Evolutionary conservation across 2,113 vertebrate species (phyloP), one percentile per base, ranked within the genome.

Genomic region (Phalacrocorax carbo): DNA sequence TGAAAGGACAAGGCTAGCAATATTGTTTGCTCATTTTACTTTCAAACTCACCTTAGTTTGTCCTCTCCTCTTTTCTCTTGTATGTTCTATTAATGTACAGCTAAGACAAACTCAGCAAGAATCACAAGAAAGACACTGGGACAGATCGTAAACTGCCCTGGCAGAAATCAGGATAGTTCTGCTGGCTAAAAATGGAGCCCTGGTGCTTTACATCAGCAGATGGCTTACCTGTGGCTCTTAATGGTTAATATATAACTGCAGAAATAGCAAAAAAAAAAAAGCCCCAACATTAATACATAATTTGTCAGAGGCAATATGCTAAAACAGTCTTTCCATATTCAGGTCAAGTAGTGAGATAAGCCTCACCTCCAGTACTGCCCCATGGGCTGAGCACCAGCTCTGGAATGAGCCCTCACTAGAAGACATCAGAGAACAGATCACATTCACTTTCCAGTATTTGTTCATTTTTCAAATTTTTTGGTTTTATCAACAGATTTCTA

Each of bases 41-140:
- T 93, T 82, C 91, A 85, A 96, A 91, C 85, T 96, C 94, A 95
- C 93, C 96, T 96, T 90, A 96, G 87, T 80, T 88, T 90, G 96
- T 91, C 96, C 96, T 96, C 90, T 94, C 66, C 81, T 72, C 72
- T 94, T 92, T 93, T 78, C 86, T 90, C 92, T 68, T 68, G 44
- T 66, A 90, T 66, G 38, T 93, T 92, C 93, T 86, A 95, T 93
- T 93, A 96, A 97, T 7, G 21, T 68, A 78, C 58, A 88, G 75
- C 84, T 88, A 94, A 82, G 94, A 94, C 96, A 91, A 94, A 94
- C 92, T 94, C 94, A 96, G 94, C 87, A 94, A 96, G 91, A 97
- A 94, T 91, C 87, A 70, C 60, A 93, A 89, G 93, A 94, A 75
- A 96, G 88, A 93, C 83, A 46, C 34, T 23, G 61, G 73, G 93